phyloP scores from a whole-genome alignment of 2,113 vertebrate genomes.

The Dipodomys ordii region DNA sequence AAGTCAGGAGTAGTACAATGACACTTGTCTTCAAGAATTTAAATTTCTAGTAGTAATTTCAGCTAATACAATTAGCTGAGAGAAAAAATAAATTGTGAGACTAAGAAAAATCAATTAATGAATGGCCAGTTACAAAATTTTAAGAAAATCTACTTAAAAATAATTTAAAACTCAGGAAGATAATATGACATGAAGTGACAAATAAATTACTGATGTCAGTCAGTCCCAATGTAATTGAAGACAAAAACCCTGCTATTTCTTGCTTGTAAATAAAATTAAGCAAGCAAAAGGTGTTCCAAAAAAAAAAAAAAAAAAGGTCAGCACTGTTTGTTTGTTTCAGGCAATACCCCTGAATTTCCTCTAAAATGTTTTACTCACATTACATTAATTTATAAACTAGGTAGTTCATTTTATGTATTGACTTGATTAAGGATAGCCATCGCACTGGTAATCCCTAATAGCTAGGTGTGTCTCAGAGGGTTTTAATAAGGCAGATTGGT shows the following conservation, averaged over 20 bases:
- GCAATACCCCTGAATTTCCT: too few species aligned
- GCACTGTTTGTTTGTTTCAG: too few species aligned
- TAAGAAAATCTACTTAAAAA: constrained; percentile 17
- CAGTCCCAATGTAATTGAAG: constrained; percentile 8
- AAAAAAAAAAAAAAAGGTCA: too few species aligned
- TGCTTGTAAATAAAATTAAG: too few species aligned
- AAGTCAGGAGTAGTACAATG: background rate
- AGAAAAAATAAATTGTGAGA: constrained; percentile 2
- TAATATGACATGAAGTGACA: background rate
- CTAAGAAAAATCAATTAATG: constrained; percentile 19
- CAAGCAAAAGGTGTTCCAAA: too few species aligned
- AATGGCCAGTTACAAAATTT: background rate
- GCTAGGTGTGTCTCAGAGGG: background rate
- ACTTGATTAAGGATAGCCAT: too few species aligned
- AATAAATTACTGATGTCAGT: constrained; percentile 6
- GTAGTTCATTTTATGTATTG: background rate
- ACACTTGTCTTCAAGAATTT: constrained; percentile 12
- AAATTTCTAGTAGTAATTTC: constrained; percentile 11
- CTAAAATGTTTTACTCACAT: too few species aligned
- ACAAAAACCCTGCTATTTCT: background rate
- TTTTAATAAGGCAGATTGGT: background rate
- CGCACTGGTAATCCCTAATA: too few species aligned
- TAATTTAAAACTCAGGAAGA: background rate
- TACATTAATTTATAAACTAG: too few species aligned
- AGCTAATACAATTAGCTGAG: constrained; percentile 15